These are phyloP conservation scores for Gopherus evgoodei DNA, from an alignment of 2,113 vertebrate genomes.

Conservation along the genomic window DNA sequence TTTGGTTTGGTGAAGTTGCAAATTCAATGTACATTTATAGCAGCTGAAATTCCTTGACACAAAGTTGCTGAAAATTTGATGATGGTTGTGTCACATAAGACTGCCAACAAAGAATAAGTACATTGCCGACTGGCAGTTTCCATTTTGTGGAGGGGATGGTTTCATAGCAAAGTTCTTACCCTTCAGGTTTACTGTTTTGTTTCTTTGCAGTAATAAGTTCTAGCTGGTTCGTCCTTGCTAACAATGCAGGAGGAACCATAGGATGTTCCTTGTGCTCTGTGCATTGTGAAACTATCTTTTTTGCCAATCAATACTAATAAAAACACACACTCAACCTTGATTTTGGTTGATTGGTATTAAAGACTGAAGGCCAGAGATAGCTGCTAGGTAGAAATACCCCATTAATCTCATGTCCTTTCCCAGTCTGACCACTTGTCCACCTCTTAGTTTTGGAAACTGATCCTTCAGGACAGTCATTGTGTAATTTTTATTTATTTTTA, in stretches of 20 bases:
- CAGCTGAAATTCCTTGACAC: not conserved
- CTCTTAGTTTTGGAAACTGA: slow-evolving; percentile 34
- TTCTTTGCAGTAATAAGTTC: accelerated
- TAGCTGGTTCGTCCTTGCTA: not conserved
- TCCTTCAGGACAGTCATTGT: slow-evolving; percentile 64
- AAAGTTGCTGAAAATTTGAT: accelerated
- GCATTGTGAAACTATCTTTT: not conserved
- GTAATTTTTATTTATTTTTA: not conserved
- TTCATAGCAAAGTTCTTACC: not conserved
- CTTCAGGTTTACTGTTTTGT: not conserved
- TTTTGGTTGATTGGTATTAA: not conserved
- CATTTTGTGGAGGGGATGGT: not conserved
- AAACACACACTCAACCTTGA: not conserved
- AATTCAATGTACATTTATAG: not conserved
- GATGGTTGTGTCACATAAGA: accelerated
- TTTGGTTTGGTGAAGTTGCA: not conserved
- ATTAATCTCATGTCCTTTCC: not conserved
- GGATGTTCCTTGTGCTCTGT: slow-evolving; percentile 57
- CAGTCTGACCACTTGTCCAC: not conserved
- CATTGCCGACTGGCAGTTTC: not conserved
- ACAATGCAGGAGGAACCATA: not conserved
- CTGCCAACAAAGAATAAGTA: accelerated
- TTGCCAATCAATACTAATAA: not conserved
- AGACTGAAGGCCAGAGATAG: slow-evolving; percentile 48
- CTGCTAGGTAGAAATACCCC: not conserved